Base-by-base conservation (phyloP, 2,888 invertebrate species). In the Teinopalpus imperialis region DNA sequence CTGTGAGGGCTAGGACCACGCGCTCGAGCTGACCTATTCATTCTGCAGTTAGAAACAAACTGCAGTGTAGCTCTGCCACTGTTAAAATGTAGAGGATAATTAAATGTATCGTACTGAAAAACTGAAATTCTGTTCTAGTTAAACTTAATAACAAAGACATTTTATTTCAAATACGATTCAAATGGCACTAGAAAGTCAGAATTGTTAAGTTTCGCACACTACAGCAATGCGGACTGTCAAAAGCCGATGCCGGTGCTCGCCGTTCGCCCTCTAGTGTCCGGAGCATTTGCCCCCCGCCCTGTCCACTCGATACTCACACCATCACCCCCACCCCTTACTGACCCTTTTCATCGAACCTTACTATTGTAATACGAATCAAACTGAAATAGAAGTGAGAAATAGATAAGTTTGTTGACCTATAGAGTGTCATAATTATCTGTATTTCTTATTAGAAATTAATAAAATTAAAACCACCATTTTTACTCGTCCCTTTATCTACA, bases 211-310 rank as follows among this genome's bases (percentile, higher is more conserved):
- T 36, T 42, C 32, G 42, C 41, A 47, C 49, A 52, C 60, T 66
- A 68, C 63, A 69, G 74, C 78, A 66, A 71, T 78, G 78, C 71
- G 74, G 77, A 78, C 85, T 81, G 85, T 81, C 85, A 86, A 86
- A 86, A 81, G 86, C 81, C 63, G 65, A 66, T 57, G 56, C 59
- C 57, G 63, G 75, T 26, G 39, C 73, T 74, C 77, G 57, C 67
- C 70, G 61, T 54, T 66, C 71, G 66, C 77, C 76, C 74, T 54
- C 58, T 43, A 68, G 66, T 76, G 80, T 77, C 80, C 74, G 76
- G 73, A 67, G 65, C 65, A 61, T 71, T 71, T 72, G 66, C 75
- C 61, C n/a, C 52, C 56, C 50, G 32, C 49, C 50, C 52, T 49
- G 57, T 56, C 62, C 46, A 48, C 55, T 39, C 44, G 16, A 44